Percentiles rank a stretch among this genome's conserved stretches.
Evolutionary conservation across 2,888 invertebrate genomes (phyloP).

Genomic region (Mantis religiosa): DNA sequence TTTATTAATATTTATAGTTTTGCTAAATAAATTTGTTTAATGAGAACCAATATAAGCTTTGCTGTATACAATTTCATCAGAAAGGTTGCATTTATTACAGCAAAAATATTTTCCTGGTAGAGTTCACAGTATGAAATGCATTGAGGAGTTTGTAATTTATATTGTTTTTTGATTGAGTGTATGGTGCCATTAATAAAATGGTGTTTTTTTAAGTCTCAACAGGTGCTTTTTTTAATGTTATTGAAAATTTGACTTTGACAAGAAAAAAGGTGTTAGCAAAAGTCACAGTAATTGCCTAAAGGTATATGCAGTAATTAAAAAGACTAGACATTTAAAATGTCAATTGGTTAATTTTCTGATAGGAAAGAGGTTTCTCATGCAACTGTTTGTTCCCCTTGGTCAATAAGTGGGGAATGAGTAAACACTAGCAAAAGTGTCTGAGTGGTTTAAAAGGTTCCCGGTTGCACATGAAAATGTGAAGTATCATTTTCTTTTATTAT

Average conservation of each 20-base stretch:
- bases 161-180: not conserved
- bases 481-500: not conserved
- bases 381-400: not conserved
- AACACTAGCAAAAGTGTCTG: not conserved
- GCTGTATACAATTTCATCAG: too few relatives aligned
- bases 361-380: not conserved
- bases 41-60: too few relatives aligned
- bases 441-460: not conserved
- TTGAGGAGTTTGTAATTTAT: not conserved
- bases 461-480: not conserved
- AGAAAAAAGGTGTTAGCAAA: not conserved
- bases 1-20: too few relatives aligned
- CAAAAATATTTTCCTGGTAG: not conserved
- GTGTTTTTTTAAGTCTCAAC: slow-evolving; percentile 23
- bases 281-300: not conserved
- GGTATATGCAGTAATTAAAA: not conserved
- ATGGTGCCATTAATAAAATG: slow-evolving; percentile 11
- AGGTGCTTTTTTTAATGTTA: slow-evolving; percentile 12
- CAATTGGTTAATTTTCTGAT: not conserved
- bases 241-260: not conserved
- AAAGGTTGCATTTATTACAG: not conserved
- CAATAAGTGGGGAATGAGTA: not conserved
- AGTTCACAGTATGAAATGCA: not conserved
- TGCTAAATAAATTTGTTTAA: too few relatives aligned
- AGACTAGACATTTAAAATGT: not conserved